Conservation (phyloP, 1,140 invertebrate species). For the Apis cerana region DNA sequence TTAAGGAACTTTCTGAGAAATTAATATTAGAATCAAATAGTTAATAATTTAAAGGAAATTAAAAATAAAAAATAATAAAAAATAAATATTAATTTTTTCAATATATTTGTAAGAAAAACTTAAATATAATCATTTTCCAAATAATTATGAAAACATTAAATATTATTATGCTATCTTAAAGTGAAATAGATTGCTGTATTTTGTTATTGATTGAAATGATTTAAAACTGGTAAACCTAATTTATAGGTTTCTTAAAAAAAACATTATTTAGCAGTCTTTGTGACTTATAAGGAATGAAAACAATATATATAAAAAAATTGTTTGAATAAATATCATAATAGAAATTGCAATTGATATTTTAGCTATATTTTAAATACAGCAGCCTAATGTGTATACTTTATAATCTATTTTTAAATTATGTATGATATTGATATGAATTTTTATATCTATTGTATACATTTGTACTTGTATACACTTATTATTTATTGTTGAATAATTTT, state of each 20-base stretch:
- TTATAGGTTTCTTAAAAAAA: constrained; percentile 17
- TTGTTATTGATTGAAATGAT: not conserved
- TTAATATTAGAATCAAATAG: constrained; percentile 52
- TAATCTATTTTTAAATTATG: constrained; percentile 55
- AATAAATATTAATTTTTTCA: constrained; percentile 47
- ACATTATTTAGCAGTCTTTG: constrained; percentile 27
- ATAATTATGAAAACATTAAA: constrained; percentile 41
- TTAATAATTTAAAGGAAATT: constrained; percentile 7
- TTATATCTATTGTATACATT: constrained; percentile 40
- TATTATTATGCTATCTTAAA: constrained; percentile 19
- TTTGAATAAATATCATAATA: constrained; percentile 1
- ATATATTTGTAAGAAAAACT: constrained; percentile 62
- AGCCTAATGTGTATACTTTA: constrained; percentile 49
- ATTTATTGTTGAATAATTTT: constrained; percentile 23
- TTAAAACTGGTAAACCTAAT: constrained; percentile 15
- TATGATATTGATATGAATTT: constrained; percentile 48
- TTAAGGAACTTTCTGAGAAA: constrained; percentile 69
- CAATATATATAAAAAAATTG: constrained; percentile 29
- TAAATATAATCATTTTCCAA: constrained; percentile 32
- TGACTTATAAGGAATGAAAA: constrained; percentile 10
- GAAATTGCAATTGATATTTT: constrained; percentile 15
- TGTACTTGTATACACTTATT: constrained; percentile 40
- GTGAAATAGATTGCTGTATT: constrained; percentile 40
- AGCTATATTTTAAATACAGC: constrained; percentile 60
- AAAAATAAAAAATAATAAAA: constrained; percentile 40